These are phyloP conservation scores for Neoaliturus tenellus DNA, from an alignment of 2,888 invertebrate species.

Conservation along the genomic window DNA sequence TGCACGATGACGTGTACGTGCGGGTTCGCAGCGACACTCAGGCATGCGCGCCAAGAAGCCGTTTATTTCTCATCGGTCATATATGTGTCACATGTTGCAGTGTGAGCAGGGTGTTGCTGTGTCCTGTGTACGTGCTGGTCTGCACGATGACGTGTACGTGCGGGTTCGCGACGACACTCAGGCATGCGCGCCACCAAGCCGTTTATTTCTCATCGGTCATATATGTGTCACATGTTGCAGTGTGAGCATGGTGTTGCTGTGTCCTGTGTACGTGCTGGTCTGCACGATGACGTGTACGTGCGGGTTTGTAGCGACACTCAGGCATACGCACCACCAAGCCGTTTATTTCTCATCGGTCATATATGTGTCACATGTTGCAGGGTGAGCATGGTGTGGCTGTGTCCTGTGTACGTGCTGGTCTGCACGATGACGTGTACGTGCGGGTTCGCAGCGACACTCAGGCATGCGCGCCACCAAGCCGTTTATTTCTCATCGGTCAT, in stretches of 20 bases:
- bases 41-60: too few relatives aligned
- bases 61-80: too few relatives aligned
- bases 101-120: conserved; percentile 33
- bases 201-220: too few relatives aligned
- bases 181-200: too few relatives aligned
- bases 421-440: conserved; percentile 1
- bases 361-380: neutral
- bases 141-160: neutral
- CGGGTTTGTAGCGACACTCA: neutral
- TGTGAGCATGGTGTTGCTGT: conserved; percentile 12
- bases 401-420: neutral
- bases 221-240: neutral
- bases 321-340: too few relatives aligned
- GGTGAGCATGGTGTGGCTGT: conserved; percentile 30
- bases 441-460: neutral
- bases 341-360: too few relatives aligned
- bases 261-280: neutral
- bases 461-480: too few relatives aligned
- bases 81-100: conserved; percentile 21
- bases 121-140: conserved; percentile 11
- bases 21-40: neutral
- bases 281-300: conserved; percentile 9
- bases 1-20: conserved; percentile 1
- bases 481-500: too few relatives aligned
- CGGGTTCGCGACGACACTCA: neutral